A percentile compares a stretch with the other conserved stretches of the same genome.
Conservation (phyloP, 2,113 vertebrate species). For the Anoplopoma fimbria region DNA sequence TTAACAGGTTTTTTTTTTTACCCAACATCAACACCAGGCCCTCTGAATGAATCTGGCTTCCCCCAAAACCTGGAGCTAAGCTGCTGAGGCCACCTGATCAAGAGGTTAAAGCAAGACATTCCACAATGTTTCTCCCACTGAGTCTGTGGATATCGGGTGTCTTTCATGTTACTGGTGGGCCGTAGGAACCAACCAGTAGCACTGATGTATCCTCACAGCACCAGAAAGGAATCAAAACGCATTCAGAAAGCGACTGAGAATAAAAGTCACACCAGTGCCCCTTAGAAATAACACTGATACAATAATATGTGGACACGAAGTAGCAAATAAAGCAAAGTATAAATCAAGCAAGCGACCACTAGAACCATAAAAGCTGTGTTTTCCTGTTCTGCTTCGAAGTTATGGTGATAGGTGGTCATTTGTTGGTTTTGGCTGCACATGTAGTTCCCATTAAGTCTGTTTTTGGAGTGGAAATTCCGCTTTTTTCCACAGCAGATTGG, state of each 20-base stretch:
- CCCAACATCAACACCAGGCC: neutral
- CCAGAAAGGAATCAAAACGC: neutral
- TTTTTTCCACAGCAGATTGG: neutral
- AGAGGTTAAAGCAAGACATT: constrained; percentile 20
- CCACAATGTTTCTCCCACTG: constrained; percentile 22
- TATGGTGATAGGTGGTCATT: constrained; percentile 1
- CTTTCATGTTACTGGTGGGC: neutral
- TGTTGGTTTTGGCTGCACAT: neutral
- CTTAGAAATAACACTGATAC: neutral
- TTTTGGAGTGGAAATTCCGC: neutral
- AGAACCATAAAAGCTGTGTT: constrained; percentile 7
- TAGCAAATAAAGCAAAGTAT: neutral
- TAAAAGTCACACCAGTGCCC: neutral
- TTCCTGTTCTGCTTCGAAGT: neutral
- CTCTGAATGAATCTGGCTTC: neutral
- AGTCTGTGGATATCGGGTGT: constrained; percentile 42
- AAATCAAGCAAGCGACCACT: neutral
- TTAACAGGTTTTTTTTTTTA: neutral
- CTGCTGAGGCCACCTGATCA: constrained; percentile 39
- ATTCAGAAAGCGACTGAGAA: neutral
- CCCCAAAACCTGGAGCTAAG: constrained; percentile 9
- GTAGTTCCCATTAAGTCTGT: neutral
- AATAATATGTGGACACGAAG: neutral
- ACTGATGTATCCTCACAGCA: neutral
- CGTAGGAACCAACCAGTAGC: neutral